Conservation (phyloP, 2,113 vertebrate genomes). For the Nothobranchius kuhntae region DNA sequence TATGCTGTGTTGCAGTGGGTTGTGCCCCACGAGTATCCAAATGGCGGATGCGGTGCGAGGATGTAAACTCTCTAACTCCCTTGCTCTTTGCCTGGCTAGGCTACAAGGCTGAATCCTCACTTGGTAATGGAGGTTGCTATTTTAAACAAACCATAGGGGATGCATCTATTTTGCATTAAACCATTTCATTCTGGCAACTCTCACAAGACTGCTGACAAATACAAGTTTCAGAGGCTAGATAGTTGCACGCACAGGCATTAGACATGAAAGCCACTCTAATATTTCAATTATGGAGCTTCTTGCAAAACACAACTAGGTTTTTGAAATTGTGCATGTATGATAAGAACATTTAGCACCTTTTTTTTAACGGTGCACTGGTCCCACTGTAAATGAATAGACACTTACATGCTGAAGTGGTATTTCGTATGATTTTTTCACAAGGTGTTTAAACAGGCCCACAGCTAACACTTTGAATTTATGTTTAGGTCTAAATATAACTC, state of each 20-base stretch:
- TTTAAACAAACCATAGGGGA: slow-evolving; percentile 75
- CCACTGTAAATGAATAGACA: neutral
- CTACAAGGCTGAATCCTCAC: slow-evolving; percentile 40
- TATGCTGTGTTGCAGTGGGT: slow-evolving; percentile 52
- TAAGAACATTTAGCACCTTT: neutral
- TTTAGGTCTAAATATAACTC: slow-evolving; percentile 68
- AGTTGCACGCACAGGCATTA: slow-evolving; percentile 25
- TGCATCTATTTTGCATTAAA: slow-evolving; percentile 75
- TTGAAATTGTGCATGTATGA: neutral
- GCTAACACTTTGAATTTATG: slow-evolving; percentile 61
- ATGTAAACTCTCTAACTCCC: slow-evolving; percentile 66
- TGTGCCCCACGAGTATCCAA: slow-evolving; percentile 54
- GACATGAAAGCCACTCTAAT: slow-evolving; percentile 37
- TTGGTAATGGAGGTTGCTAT: slow-evolving; percentile 67
- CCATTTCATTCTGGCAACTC: slow-evolving; percentile 66
- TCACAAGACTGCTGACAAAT: slow-evolving; percentile 65
- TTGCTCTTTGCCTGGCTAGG: slow-evolving; percentile 57
- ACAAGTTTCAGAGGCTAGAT: slow-evolving; percentile 50
- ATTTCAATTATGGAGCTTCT: slow-evolving; percentile 19
- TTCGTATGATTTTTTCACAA: slow-evolving; percentile 12
- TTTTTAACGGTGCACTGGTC: neutral
- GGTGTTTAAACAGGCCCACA: slow-evolving; percentile 23
- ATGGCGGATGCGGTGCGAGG: slow-evolving; percentile 48
- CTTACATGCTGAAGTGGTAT: neutral
- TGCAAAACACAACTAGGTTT: neutral